Evolutionary conservation across 2,888 invertebrate genomes (phyloP), one percentile per base, ranked within the genome.

Genomic region (Taphrorychus bicolor): DNA sequence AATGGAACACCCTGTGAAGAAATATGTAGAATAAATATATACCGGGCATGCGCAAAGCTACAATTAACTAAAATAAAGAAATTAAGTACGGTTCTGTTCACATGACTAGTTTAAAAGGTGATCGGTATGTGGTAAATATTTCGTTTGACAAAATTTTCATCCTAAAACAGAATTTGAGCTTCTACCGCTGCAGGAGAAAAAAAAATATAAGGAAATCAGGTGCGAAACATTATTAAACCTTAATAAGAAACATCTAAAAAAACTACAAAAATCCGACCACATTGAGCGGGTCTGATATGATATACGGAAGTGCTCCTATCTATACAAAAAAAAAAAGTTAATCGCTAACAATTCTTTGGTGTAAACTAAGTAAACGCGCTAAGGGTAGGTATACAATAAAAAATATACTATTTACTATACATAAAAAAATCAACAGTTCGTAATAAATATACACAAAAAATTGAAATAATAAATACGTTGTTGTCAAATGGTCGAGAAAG

Each of bases 311-410:
- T 77, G 78, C 77, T 74, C 45, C 74, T 54, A 54, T 52, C 52
- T 66, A 51, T 61, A 72, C 73, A 75, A 72, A 75, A 77, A 77
- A 73, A 74, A 45, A 45, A 59, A 17, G 11, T 52, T 76, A 78
- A 76, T 75, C 74, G 74, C 74, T 77, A 76, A 77, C 77, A 57
- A 79, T 79, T 82, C 82, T 82, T 82, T 82, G 82, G 82, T 82
- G 82, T 82, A 71, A 75, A 80, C 80, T 82, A 82, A 73, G 73
- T 76, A 53, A 17, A 18, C 22, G 24, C 73, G 74, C 77, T 78
- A 80, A 79, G 78, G 80, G 77, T 17, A 19, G n/a, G 5, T 41
- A 78, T 78, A 79, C 78, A 80, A 80, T 77, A 79, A 78, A 61
- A 66, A 66, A 61, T 21, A 54, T 40, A 58, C 54, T 48, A 79